Evolutionary conservation across 1,140 invertebrate species (phyloP).

Genomic region (Zelostemma sp.): DNA sequence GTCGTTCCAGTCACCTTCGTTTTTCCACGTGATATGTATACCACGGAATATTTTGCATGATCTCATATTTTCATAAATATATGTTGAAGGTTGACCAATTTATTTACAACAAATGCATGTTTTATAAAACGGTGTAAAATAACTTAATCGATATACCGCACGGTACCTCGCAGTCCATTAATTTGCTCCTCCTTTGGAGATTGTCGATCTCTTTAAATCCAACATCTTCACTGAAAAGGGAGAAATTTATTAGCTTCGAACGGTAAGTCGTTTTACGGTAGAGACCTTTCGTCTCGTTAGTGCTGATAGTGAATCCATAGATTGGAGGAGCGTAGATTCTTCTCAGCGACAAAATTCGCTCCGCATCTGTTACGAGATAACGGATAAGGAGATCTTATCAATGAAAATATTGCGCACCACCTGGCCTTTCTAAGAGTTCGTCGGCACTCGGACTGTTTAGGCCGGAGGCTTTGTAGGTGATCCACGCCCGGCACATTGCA

Average conservation of each 20-base stretch:
- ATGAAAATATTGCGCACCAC: constrained; percentile 30
- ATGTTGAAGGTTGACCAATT: no score
- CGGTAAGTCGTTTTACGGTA: no score
- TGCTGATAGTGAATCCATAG: not conserved
- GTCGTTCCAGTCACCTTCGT: constrained; percentile 19
- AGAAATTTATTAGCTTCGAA: no score
- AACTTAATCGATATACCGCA: no score
- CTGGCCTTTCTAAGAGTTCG: constrained; percentile 24
- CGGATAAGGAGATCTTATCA: constrained; percentile 36
- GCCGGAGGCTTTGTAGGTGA: constrained; percentile 29
- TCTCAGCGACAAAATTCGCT: constrained; percentile 32
- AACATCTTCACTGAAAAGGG: no score
- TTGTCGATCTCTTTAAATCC: no score
- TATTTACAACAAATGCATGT: no score
- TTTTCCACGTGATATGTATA: constrained; percentile 20
- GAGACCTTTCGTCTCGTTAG: constrained; percentile 25
- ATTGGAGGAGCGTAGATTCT: constrained; percentile 22
- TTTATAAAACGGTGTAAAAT: no score
- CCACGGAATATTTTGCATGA: constrained; percentile 10
- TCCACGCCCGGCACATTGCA: constrained; percentile 21
- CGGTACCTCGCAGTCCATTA: no score
- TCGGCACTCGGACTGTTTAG: constrained; percentile 20
- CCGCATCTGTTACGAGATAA: constrained; percentile 31
- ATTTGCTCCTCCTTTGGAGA: no score
- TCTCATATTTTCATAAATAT: no score